Evolutionary conservation across 1,140 invertebrate species (phyloP).

Genomic region (Gonatopus flavifemur): DNA sequence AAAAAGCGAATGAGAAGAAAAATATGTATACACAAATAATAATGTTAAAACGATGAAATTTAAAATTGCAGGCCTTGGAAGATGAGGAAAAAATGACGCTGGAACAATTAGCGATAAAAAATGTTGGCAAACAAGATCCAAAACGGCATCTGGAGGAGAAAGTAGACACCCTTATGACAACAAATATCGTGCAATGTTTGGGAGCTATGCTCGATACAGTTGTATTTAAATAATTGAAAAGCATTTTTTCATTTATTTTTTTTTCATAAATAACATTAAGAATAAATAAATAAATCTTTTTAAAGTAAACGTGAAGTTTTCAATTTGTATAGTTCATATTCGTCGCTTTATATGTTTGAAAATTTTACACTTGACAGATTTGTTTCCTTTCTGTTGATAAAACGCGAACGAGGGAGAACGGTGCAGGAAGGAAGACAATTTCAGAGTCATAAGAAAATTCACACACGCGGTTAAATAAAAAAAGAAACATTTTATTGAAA

Average conservation of each 20-base stretch:
- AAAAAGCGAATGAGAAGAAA: no score
- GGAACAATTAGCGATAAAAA: constrained; percentile 98
- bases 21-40: constrained; percentile 4
- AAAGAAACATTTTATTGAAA: constrained; percentile 17
- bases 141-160: constrained; percentile 99
- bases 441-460: no score
- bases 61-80: constrained; percentile 76
- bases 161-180: constrained; percentile 95
- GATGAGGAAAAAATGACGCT: constrained; percentile 99
- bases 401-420: no score
- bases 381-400: no score
- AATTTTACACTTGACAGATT: no score
- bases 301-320: no score
- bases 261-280: no score
- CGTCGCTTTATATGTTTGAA: no score
- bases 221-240: constrained; percentile 89
- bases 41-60: constrained; percentile 6
- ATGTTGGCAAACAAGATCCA: constrained; percentile 99
- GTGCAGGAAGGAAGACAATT: no score
- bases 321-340: no score
- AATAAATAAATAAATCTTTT: constrained; percentile 13
- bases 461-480: no score
- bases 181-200: constrained; percentile 98
- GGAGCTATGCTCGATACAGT: constrained; percentile 98
- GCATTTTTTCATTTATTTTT: constrained; percentile 12